These are phyloP conservation scores for Paragorgia papillata DNA, from an alignment of 92 coral and sea anemone genomes.

Conservation along the genomic window DNA sequence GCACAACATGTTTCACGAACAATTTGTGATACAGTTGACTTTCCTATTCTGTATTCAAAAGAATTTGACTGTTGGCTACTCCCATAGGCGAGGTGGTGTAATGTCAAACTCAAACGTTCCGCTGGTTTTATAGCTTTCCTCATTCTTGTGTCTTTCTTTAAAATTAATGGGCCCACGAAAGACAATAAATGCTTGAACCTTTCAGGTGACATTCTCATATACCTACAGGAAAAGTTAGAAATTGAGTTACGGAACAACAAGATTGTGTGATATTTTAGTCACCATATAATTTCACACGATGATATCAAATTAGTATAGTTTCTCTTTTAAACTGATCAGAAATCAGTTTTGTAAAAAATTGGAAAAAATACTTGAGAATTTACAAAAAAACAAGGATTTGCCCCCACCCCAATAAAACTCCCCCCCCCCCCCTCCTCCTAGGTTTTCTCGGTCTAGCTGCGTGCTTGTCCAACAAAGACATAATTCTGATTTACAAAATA, in stretches of 20 bases:
- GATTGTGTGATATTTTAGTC: conserved; percentile 10
- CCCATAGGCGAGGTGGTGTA: conserved; percentile 56
- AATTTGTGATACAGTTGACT: conserved; percentile 55
- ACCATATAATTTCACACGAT: neutral
- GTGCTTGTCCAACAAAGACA: no score
- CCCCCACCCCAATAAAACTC: neutral
- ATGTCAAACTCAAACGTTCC: conserved; percentile 62
- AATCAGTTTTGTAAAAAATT: neutral
- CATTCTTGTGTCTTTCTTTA: conserved; percentile 49
- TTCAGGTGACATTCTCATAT: conserved; percentile 60
- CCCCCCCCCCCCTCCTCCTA: no score
- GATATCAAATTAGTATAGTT: neutral
- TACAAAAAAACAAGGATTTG: neutral
- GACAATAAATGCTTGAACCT: conserved; percentile 51
- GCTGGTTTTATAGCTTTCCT: conserved; percentile 58
- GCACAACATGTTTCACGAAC: conserved; percentile 62
- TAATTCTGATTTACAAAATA: no score
- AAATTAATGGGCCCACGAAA: conserved; percentile 58
- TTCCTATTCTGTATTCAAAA: conserved; percentile 56
- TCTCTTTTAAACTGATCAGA: neutral
- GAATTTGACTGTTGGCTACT: conserved; percentile 56
- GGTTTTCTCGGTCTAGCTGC: no score
- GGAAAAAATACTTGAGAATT: neutral
- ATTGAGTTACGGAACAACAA: conserved; percentile 17
- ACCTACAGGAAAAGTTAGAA: conserved; percentile 35